These are phyloP conservation scores for Sebastes taczanowskii DNA, from an alignment of 2,797 vertebrate genomes.

Conservation along the genomic window DNA sequence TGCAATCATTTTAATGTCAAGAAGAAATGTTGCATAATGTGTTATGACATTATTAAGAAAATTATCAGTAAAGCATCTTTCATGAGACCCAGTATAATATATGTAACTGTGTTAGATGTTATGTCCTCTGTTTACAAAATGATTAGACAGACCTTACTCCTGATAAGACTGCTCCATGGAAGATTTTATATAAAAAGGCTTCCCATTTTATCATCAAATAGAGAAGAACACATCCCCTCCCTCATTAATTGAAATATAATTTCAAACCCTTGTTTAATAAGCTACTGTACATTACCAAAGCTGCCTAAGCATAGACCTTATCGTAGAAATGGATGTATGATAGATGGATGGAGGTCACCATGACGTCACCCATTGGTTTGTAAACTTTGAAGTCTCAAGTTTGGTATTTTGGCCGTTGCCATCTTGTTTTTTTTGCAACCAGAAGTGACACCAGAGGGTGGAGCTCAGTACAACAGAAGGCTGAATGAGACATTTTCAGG, in stretches of 20 bases:
- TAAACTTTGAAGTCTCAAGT: no score
- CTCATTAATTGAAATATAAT: not conserved
- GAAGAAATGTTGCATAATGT: slow-evolving; percentile 36
- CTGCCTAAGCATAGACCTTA: not conserved
- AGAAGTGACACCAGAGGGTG: no score
- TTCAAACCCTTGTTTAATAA: not conserved
- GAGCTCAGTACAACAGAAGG: no score
- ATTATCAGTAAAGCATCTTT: slow-evolving; percentile 28
- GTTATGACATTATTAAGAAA: slow-evolving; percentile 24
- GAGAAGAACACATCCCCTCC: not conserved
- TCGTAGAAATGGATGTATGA: no score
- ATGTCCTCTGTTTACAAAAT: slow-evolving; percentile 11
- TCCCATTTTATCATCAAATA: not conserved
- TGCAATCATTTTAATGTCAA: slow-evolving; percentile 49
- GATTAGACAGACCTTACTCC: not conserved
- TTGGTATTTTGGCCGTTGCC: no score
- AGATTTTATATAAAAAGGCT: not conserved
- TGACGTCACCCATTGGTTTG: no score
- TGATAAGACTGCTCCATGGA: not conserved
- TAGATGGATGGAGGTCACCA: no score
- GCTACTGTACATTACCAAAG: not conserved
- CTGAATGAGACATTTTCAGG: no score
- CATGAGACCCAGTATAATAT: not conserved
- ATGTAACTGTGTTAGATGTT: not conserved
- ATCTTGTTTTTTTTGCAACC: no score